phyloP scores from a whole-genome alignment of 2,113 vertebrate species.

The Heliornis fulica region DNA sequence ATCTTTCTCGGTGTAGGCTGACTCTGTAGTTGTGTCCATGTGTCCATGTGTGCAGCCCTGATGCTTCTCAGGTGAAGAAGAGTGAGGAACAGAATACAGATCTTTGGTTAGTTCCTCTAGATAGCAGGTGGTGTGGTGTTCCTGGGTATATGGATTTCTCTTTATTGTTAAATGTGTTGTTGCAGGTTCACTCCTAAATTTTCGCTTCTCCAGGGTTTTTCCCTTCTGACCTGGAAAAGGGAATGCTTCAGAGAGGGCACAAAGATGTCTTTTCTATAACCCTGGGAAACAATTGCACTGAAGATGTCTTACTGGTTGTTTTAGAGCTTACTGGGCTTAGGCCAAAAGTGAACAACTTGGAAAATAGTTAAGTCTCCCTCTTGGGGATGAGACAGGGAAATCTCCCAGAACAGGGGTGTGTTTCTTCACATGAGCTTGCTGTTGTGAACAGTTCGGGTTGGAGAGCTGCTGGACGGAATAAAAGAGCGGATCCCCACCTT shows the following conservation, averaged over 20 bases:
- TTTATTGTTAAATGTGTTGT: not conserved
- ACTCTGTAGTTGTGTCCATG: not conserved
- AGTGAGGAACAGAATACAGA: not conserved
- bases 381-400: not conserved
- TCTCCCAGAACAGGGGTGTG: not conserved
- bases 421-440: not conserved
- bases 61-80: not conserved
- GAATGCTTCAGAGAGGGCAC: not conserved
- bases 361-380: not conserved
- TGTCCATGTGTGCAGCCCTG: not conserved
- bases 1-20: not conserved
- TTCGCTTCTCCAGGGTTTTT: not conserved
- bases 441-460: constrained; percentile 77
- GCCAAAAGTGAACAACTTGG: not conserved
- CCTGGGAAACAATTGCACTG: not conserved
- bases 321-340: not conserved
- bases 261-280: not conserved
- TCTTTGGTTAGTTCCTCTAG: not conserved
- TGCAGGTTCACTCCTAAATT: not conserved
- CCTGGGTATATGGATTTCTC: not conserved
- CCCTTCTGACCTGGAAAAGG: not conserved
- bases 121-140: not conserved
- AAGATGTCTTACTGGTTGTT: not conserved
- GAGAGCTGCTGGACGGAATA: constrained; percentile 84
- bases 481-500: constrained; percentile 86